These are phyloP conservation scores for Ephydatia muelleri DNA, from an alignment of 37 sponge, comb jelly and placozoan species.

Conservation along the genomic window DNA sequence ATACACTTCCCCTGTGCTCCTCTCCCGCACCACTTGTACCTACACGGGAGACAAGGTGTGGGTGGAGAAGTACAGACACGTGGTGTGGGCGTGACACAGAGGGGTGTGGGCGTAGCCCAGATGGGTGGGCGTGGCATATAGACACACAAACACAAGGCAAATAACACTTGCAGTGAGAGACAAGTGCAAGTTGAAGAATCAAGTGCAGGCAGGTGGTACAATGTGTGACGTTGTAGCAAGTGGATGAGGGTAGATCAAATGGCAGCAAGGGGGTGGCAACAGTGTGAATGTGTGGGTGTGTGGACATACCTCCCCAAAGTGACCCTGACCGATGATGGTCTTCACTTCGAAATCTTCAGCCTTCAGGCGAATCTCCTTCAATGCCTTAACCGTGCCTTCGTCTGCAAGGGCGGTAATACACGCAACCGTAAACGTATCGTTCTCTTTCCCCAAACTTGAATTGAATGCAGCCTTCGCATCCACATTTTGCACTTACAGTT, in stretches of 20 bases:
- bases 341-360: slow-evolving; percentile 84
- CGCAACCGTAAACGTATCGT: too few species aligned
- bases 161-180: too few species aligned
- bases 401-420: slow-evolving; percentile 24
- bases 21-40: slow-evolving; percentile 90
- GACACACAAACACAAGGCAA: too few species aligned
- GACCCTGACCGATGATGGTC: slow-evolving; percentile 89
- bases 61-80: neutral
- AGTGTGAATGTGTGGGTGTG: neutral
- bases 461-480: neutral
- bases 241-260: too few species aligned
- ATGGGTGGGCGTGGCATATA: neutral
- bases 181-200: too few species aligned
- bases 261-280: neutral
- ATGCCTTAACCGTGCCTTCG: slow-evolving; percentile 51
- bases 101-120: neutral
- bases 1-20: slow-evolving; percentile 73
- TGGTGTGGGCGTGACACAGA: neutral
- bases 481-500: slow-evolving; percentile 49
- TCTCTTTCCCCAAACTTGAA: neutral
- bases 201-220: too few species aligned
- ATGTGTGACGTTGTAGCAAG: too few species aligned
- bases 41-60: neutral
- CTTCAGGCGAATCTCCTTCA: slow-evolving; percentile 68
- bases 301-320: slow-evolving; percentile 94